A percentile compares a stretch with the other conserved stretches of the same genome.
Evolutionary conservation across 2,888 invertebrate genomes (phyloP).

Genomic region (Cremastobaeus sp.): DNA sequence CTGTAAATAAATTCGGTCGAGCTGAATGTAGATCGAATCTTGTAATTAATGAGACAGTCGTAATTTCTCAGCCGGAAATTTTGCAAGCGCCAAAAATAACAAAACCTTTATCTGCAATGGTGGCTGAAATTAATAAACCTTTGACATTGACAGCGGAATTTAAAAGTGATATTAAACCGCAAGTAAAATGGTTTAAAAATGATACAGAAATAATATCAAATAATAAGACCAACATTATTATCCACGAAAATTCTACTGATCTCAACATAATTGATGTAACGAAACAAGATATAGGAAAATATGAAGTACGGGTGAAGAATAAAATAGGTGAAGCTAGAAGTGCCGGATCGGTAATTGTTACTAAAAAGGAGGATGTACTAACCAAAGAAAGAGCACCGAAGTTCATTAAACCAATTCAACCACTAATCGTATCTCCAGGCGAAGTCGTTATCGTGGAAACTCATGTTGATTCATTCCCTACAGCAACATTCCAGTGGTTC

Average conservation of each 20-base stretch:
- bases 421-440: conserved; percentile 84
- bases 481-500: conserved; percentile 93
- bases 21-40: conserved; percentile 87
- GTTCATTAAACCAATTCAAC: conserved; percentile 85
- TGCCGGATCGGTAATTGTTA: conserved; percentile 89
- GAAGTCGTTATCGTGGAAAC: conserved; percentile 90
- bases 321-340: conserved; percentile 88
- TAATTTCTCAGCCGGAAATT: conserved; percentile 79
- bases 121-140: conserved; percentile 84
- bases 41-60: conserved; percentile 80
- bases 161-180: conserved; percentile 85
- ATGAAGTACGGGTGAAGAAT: conserved; percentile 91
- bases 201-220: conserved; percentile 85
- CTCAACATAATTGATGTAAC: conserved; percentile 84
- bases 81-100: conserved; percentile 86
- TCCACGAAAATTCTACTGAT: conserved; percentile 82
- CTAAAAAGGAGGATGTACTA: conserved; percentile 80
- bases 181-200: conserved; percentile 91
- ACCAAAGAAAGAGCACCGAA: conserved; percentile 83
- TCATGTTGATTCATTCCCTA: conserved; percentile 86
- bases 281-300: conserved; percentile 90
- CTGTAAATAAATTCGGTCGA: conserved; percentile 85
- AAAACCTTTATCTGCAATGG: conserved; percentile 87
- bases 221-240: conserved; percentile 82
- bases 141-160: conserved; percentile 86